Percentiles rank a stretch among this genome's conserved stretches.
Conservation (phyloP, 1,140 invertebrate genomes). For the Aphaenogaster floridana region DNA sequence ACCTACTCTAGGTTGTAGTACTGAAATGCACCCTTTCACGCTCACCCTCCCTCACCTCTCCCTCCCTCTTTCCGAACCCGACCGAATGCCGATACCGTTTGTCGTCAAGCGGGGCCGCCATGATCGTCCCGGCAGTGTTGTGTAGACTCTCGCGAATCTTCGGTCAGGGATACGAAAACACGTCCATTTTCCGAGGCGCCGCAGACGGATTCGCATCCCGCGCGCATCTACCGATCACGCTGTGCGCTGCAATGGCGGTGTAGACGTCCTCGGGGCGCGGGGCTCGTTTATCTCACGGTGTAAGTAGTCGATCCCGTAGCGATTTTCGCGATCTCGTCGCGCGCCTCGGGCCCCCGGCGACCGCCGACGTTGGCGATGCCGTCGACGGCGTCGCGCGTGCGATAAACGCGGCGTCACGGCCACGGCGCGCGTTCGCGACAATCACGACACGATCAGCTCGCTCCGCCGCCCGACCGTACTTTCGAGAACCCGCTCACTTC, state of each 20-base stretch:
- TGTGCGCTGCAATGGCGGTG: conserved; percentile 78
- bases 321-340: conserved; percentile 12
- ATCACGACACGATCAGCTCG: background rate
- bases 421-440: conserved; percentile 16
- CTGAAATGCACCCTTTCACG: too few relatives aligned
- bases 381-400: conserved; percentile 30
- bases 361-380: background rate
- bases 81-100: conserved; percentile 14
- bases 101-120: conserved; percentile 58
- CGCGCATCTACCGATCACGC: conserved; percentile 76
- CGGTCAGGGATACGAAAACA: conserved; percentile 52
- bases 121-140: conserved; percentile 46
- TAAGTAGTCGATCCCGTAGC: conserved; percentile 54
- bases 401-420: conserved; percentile 52
- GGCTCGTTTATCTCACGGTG: conserved; percentile 63
- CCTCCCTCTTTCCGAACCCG: background rate
- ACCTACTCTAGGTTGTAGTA: too few relatives aligned
- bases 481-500: conserved; percentile 73
- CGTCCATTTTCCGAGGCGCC: conserved; percentile 68
- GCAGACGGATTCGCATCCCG: conserved; percentile 65
- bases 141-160: conserved; percentile 25
- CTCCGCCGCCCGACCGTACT: conserved; percentile 48
- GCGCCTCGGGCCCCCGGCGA: background rate
- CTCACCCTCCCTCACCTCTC: too few relatives aligned
- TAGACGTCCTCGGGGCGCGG: conserved; percentile 58